Evolutionary conservation across 2,113 vertebrate species (phyloP).

Genomic region (Sylvilagus bachmani): DNA sequence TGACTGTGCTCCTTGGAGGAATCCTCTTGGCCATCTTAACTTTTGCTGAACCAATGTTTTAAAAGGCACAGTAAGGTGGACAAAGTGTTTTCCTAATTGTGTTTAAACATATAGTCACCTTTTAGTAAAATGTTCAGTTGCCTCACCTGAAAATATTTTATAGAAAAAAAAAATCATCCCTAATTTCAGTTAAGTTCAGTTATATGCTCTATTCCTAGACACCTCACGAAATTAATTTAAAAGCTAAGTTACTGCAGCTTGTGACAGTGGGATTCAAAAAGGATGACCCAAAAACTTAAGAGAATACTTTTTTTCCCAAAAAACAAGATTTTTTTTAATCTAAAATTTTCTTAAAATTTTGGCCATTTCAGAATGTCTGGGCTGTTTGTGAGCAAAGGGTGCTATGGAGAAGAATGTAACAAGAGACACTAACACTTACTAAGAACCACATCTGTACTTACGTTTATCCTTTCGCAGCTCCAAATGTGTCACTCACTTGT

Average conservation of each 20-base stretch:
- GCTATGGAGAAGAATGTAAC: background rate
- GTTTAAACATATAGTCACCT: background rate
- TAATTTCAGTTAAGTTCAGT: background rate
- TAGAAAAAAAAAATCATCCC: background rate
- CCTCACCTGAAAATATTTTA: background rate
- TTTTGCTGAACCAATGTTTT: background rate
- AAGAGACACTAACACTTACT: background rate
- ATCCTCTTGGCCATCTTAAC: background rate
- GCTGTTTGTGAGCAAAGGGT: background rate
- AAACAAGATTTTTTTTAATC: background rate
- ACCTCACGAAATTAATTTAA: background rate
- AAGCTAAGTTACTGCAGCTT: background rate
- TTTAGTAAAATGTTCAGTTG: background rate
- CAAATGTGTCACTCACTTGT: background rate
- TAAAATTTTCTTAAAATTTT: background rate
- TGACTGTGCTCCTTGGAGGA: background rate
- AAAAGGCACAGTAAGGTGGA: conserved; percentile 55
- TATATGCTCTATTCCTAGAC: background rate
- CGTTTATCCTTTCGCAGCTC: background rate
- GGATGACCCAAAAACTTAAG: background rate
- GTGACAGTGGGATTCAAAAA: background rate
- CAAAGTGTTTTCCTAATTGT: background rate
- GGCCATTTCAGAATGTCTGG: background rate
- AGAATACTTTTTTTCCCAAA: background rate
- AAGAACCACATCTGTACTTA: background rate